A percentile compares a stretch with the other conserved stretches of the same genome.
Evolutionary conservation across 2,113 vertebrate species (phyloP).

Genomic region (Catharus bicknelli): DNA sequence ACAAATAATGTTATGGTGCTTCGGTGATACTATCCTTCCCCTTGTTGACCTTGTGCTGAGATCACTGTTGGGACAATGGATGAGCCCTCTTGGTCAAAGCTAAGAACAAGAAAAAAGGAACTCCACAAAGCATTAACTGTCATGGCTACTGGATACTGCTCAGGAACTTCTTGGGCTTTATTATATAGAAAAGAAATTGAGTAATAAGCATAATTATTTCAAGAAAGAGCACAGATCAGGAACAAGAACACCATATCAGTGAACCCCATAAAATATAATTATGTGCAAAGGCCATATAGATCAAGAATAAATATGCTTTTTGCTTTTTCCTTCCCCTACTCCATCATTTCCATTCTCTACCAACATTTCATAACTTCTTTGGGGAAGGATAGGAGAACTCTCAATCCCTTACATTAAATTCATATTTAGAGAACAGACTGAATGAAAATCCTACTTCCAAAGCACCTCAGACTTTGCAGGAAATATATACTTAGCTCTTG

Average conservation of each 20-base stretch:
- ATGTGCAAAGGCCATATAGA: not conserved
- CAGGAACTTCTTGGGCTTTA: not conserved
- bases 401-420: not conserved
- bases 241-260: not conserved
- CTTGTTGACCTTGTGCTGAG: not conserved
- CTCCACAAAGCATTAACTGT: not conserved
- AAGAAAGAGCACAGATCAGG: not conserved
- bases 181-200: not conserved
- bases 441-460: not conserved
- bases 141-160: not conserved
- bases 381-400: not conserved
- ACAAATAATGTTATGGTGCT: not conserved
- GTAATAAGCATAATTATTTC: constrained; percentile 1
- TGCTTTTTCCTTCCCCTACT: not conserved
- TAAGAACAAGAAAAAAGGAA: not conserved
- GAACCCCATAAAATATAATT: not conserved
- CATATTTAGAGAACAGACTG: not conserved
- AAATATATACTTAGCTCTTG: not conserved
- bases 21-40: not conserved
- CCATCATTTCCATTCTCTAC: not conserved
- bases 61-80: not conserved
- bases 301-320: not conserved
- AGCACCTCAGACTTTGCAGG: not conserved
- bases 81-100: not conserved
- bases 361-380: not conserved